These are phyloP conservation scores for Echeneis naucrates DNA, from an alignment of 2,797 vertebrate species.

Conservation along the genomic window DNA sequence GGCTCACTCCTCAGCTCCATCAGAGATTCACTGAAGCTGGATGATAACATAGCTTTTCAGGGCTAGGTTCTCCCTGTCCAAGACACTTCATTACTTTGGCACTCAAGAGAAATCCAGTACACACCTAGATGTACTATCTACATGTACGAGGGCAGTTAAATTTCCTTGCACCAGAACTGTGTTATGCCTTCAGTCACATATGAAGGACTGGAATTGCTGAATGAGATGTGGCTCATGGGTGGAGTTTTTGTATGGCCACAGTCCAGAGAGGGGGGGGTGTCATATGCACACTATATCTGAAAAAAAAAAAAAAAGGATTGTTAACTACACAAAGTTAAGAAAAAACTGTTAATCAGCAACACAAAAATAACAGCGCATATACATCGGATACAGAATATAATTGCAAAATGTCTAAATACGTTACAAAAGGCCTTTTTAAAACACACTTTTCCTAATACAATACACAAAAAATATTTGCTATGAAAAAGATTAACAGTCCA, in stretches of 20 bases:
- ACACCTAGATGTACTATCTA: slow-evolving; percentile 10
- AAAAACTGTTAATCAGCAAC: neutral
- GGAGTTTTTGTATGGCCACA: slow-evolving; percentile 29
- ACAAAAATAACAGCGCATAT: neutral
- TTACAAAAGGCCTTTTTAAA: neutral
- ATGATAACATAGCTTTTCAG: slow-evolving; percentile 73
- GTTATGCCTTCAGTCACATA: slow-evolving; percentile 55
- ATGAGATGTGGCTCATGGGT: slow-evolving; percentile 47
- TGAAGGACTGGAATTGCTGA: slow-evolving; percentile 38
- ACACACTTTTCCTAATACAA: neutral
- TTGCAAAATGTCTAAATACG: neutral
- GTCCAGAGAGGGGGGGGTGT: slow-evolving; percentile 33
- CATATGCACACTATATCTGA: slow-evolving; percentile 55
- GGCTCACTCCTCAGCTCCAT: slow-evolving; percentile 67
- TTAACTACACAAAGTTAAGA: neutral
- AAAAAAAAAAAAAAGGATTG: slow-evolving; percentile 29
- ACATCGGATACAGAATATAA: neutral
- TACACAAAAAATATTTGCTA: neutral
- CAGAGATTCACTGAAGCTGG: slow-evolving; percentile 63
- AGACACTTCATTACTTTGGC: slow-evolving; percentile 76
- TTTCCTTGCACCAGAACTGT: slow-evolving; percentile 25
- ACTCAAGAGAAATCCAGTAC: slow-evolving; percentile 49
- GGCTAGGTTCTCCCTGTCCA: slow-evolving; percentile 69
- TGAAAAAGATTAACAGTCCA: slow-evolving; percentile 1
- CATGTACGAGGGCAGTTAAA: slow-evolving; percentile 15